A percentile compares a stretch with the other conserved stretches of the same genome.
These are phyloP conservation scores for Bombyx huttoni DNA, from an alignment of 2,888 invertebrate species.

Conservation along the genomic window DNA sequence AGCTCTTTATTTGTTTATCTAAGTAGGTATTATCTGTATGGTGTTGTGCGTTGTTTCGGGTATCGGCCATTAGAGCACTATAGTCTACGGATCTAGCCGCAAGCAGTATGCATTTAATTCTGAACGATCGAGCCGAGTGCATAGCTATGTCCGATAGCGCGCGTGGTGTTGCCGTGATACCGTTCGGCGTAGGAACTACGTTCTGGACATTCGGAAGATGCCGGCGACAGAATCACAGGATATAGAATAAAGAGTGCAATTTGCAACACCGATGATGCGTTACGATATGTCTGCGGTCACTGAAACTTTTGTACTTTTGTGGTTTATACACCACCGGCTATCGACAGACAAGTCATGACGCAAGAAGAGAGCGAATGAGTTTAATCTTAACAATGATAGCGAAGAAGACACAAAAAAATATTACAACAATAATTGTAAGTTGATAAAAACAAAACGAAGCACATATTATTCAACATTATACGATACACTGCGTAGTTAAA, in stretches of 20 bases:
- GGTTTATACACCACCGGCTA: not conserved
- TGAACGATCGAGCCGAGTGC: slow-evolving; percentile 67
- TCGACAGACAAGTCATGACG: slow-evolving; percentile 38
- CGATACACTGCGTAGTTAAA: slow-evolving; percentile 50
- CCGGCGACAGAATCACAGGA: slow-evolving; percentile 69
- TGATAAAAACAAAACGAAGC: slow-evolving; percentile 53
- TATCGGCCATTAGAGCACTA: slow-evolving; percentile 68
- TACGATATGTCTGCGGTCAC: slow-evolving; percentile 33
- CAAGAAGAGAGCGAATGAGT: slow-evolving; percentile 62
- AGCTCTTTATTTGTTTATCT: slow-evolving; percentile 61
- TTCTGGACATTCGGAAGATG: slow-evolving; percentile 59
- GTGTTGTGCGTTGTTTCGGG: slow-evolving; percentile 67
- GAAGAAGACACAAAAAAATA: slow-evolving; percentile 65
- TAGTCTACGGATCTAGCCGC: slow-evolving; percentile 69
- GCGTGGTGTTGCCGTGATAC: slow-evolving; percentile 55
- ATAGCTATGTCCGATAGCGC: slow-evolving; percentile 62
- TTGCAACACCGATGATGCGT: slow-evolving; percentile 67
- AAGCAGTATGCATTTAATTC: slow-evolving; percentile 70
- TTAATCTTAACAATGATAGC: slow-evolving; percentile 59
- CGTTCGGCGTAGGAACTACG: slow-evolving; percentile 52
- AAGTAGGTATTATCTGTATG: slow-evolving; percentile 54
- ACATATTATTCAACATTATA: slow-evolving; percentile 44
- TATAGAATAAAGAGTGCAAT: slow-evolving; percentile 72
- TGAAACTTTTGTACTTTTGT: not conserved
- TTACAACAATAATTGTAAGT: slow-evolving; percentile 35